Evolutionary conservation across 2,888 invertebrate species (phyloP).

Genomic region (Megalurothrips usitatus): DNA sequence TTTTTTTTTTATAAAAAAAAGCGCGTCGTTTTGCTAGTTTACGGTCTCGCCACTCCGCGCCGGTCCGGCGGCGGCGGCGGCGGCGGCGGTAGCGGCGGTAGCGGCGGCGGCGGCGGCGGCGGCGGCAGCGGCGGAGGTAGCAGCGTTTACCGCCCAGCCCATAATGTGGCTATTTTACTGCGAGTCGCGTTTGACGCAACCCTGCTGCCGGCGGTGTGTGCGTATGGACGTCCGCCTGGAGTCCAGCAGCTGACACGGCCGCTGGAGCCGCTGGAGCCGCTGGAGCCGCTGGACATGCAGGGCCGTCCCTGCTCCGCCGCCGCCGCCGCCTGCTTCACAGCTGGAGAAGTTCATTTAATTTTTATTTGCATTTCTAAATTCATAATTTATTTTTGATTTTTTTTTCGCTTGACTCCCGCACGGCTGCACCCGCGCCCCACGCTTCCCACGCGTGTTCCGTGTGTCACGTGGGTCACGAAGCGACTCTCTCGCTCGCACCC

Average conservation of each 20-base stretch:
- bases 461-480: too few relatives aligned
- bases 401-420: too few relatives aligned
- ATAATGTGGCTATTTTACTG: constrained; percentile 11
- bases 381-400: too few relatives aligned
- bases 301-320: background rate
- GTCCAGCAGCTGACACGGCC: background rate
- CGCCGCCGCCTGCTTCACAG: background rate
- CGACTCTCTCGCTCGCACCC: too few relatives aligned
- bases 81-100: too few relatives aligned
- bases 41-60: background rate
- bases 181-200: background rate
- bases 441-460: too few relatives aligned
- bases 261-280: background rate
- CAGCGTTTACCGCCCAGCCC: background rate
- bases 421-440: too few relatives aligned
- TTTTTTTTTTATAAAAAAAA: too few relatives aligned
- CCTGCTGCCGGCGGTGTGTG: background rate
- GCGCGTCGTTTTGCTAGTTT: background rate
- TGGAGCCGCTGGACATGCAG: background rate
- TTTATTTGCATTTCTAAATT: background rate
- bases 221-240: background rate
- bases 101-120: too few relatives aligned
- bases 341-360: background rate
- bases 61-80: background rate
- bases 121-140: too few relatives aligned